These are phyloP conservation scores for Crax fasciolata DNA, from an alignment of 2,797 vertebrate genomes.

Conservation along the genomic window DNA sequence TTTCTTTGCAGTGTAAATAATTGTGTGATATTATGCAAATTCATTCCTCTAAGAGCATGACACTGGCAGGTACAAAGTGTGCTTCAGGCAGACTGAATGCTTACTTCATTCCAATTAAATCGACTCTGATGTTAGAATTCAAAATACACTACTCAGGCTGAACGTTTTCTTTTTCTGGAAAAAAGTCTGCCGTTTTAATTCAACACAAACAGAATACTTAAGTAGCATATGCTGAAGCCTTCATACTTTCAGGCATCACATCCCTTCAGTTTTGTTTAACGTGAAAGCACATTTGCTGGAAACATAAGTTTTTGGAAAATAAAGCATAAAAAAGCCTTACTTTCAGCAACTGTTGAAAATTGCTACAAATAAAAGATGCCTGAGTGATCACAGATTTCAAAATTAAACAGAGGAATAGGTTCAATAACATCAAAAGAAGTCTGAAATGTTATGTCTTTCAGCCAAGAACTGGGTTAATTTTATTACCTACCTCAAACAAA, in stretches of 20 bases:
- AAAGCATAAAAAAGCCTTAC: neutral
- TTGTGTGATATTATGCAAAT: constrained; percentile 10
- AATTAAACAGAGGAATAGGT: neutral
- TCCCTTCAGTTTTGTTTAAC: neutral
- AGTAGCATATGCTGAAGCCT: constrained; percentile 4
- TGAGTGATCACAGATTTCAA: neutral
- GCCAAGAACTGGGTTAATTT: neutral
- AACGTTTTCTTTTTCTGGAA: constrained; percentile 15
- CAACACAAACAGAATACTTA: constrained; percentile 66
- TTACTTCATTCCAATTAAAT: constrained; percentile 52
- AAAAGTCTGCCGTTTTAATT: neutral
- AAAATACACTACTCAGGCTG: neutral
- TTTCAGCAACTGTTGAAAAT: constrained; percentile 1
- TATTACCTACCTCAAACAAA: neutral
- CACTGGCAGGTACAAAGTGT: constrained; percentile 49
- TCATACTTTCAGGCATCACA: neutral
- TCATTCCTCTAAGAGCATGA: constrained; percentile 11
- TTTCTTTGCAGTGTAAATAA: neutral
- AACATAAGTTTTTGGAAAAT: neutral
- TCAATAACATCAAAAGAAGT: neutral
- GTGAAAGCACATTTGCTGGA: neutral
- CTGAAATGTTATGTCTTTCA: neutral
- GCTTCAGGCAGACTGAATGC: constrained; percentile 52
- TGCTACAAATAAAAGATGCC: neutral
- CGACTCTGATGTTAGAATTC: constrained; percentile 31